phyloP scores from a whole-genome alignment of 2,113 vertebrate genomes.

The Caranx ignobilis region DNA sequence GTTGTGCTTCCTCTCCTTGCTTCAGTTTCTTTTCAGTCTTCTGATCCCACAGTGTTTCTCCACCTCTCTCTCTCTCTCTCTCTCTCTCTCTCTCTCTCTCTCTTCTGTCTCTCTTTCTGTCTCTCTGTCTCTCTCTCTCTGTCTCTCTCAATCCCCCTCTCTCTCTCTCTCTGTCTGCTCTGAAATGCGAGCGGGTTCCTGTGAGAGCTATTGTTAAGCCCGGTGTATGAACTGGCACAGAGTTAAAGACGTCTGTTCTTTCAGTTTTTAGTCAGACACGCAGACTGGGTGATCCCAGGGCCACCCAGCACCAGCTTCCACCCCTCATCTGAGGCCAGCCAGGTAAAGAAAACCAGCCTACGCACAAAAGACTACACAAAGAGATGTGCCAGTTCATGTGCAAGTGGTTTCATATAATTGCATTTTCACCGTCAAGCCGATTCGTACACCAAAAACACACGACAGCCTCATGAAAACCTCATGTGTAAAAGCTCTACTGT shows the following conservation, averaged over 20 bases:
- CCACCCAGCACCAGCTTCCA: conserved; percentile 75
- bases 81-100: conserved; percentile 42
- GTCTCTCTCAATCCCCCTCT: conserved; percentile 31
- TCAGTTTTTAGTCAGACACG: conserved; percentile 50
- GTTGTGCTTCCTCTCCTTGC: conserved; percentile 20
- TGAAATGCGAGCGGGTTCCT: conserved; percentile 67
- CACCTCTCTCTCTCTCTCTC: conserved; percentile 21
- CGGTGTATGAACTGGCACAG: conserved; percentile 73
- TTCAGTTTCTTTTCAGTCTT: conserved; percentile 41
- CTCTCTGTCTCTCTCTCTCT: conserved; percentile 49
- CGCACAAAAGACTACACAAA: conserved; percentile 27
- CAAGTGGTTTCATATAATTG: conserved; percentile 52
- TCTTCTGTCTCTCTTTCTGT: conserved; percentile 36
- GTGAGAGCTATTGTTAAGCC: conserved; percentile 62
- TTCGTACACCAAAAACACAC: conserved; percentile 34
- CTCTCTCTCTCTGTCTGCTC: conserved; percentile 43
- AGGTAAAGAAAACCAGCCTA: conserved; percentile 55
- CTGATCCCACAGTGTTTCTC: conserved; percentile 51
- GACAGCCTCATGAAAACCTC: conserved; percentile 72
- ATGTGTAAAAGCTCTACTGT: conserved; percentile 66
- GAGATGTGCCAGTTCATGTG: conserved; percentile 43
- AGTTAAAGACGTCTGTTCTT: conserved; percentile 61
- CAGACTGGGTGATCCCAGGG: conserved; percentile 62
- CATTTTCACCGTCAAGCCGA: conserved; percentile 46
- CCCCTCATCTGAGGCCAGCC: conserved; percentile 51